Evolutionary conservation across 2,888 invertebrate species (phyloP).

Genomic region (Geophilus truncorum): DNA sequence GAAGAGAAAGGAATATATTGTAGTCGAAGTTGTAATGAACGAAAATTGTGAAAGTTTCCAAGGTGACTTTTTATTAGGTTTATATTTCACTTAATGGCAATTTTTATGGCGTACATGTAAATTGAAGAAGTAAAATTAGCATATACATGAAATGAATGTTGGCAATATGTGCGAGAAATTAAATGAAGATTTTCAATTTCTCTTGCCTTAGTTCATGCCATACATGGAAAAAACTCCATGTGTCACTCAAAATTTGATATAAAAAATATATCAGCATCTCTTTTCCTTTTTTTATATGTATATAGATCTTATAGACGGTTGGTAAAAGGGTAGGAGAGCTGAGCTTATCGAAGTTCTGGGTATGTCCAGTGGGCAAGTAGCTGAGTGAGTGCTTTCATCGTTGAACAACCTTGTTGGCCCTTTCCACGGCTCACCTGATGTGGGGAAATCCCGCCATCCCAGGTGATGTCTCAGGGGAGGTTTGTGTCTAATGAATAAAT

Average conservation of each 20-base stretch:
- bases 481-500: slow-evolving; percentile 21
- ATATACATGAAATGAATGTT: slow-evolving; percentile 20
- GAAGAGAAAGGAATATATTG: not conserved
- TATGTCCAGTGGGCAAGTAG: slow-evolving; percentile 16
- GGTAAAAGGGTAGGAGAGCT: not conserved
- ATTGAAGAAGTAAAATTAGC: slow-evolving; percentile 1
- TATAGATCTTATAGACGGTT: not conserved
- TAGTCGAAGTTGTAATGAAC: not conserved
- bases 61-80: not conserved
- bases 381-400: slow-evolving; percentile 27
- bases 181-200: slow-evolving; percentile 19
- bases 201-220: not conserved
- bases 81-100: not conserved
- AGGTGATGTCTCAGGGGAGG: slow-evolving; percentile 9
- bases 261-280: not conserved
- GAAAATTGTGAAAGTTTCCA: not conserved
- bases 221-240: not conserved
- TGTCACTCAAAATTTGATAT: not conserved
- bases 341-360: not conserved
- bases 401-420: slow-evolving; percentile 27
- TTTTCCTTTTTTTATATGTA: not conserved
- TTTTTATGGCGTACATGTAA: not conserved
- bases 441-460: slow-evolving; percentile 7
- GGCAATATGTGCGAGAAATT: not conserved
- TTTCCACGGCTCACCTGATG: slow-evolving; percentile 17